These are phyloP conservation scores for Procapra przewalskii DNA, from an alignment of 2,113 vertebrate genomes.

Conservation along the genomic window DNA sequence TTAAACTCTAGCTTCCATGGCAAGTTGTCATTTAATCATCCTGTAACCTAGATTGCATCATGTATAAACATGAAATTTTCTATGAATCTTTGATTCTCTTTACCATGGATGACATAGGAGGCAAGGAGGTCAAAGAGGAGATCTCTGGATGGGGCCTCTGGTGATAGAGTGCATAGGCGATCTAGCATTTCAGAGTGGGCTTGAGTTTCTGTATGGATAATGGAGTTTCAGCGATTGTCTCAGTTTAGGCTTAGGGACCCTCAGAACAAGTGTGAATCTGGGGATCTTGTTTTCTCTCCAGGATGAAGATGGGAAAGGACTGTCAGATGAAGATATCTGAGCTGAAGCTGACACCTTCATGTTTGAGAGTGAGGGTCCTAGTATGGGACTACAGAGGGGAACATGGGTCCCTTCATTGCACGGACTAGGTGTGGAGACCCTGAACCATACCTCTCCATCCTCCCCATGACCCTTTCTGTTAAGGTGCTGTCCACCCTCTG, in stretches of 20 bases:
- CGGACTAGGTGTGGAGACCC: not conserved
- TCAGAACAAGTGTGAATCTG: not conserved
- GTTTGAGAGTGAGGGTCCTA: conserved; percentile 86
- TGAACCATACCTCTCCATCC: not conserved
- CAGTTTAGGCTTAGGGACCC: not conserved
- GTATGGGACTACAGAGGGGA: not conserved
- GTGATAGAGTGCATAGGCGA: not conserved
- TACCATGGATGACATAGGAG: not conserved
- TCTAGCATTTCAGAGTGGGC: no score
- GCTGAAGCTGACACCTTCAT: conserved; percentile 92
- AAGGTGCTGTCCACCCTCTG: not conserved
- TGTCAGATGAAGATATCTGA: conserved; percentile 87
- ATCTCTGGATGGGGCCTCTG: no score
- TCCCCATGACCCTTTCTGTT: not conserved
- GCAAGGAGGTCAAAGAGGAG: not conserved
- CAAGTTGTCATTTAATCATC: not conserved
- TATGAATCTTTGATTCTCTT: not conserved
- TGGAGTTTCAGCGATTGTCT: not conserved
- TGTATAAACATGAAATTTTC: not conserved
- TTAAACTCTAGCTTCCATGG: not conserved
- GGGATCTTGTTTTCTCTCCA: conserved; percentile 56
- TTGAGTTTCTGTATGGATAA: not conserved
- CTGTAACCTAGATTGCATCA: not conserved
- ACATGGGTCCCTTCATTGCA: rapidly evolving
- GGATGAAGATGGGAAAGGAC: conserved; percentile 85